Conservation (phyloP, 2,888 invertebrate species). For the Stenoptilia bipunctidactyla region DNA sequence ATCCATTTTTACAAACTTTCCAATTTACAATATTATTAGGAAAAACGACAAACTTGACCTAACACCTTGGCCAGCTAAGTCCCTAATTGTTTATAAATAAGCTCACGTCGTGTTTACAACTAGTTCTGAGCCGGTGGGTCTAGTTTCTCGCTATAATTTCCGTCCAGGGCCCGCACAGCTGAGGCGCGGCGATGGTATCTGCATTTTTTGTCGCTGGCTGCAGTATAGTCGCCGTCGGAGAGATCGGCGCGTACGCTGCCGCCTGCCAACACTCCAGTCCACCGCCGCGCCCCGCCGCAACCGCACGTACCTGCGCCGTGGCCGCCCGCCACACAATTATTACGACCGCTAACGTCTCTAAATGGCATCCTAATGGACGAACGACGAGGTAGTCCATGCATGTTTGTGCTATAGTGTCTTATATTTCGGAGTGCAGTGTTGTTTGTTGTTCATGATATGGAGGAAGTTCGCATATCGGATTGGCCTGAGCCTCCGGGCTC, state of each 20-base stretch:
- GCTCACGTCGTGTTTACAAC: conserved; percentile 20
- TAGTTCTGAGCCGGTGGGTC: conserved; percentile 33
- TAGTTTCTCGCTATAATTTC: conserved; percentile 36
- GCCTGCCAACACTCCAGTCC: conserved; percentile 33
- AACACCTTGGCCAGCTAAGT: not conserved
- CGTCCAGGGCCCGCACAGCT: conserved; percentile 37
- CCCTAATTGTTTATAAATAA: conserved; percentile 31
- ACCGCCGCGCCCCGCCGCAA: conserved; percentile 51
- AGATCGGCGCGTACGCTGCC: conserved; percentile 47
- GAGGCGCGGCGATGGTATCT: conserved; percentile 22
- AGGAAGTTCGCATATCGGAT: conserved; percentile 76
- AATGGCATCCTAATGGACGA: conserved; percentile 65
- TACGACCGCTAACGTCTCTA: conserved; percentile 52
- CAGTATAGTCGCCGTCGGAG: conserved; percentile 26
- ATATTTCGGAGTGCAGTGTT: conserved; percentile 62
- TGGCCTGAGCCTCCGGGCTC: conserved; percentile 79
- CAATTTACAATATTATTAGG: no score
- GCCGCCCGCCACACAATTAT: conserved; percentile 17
- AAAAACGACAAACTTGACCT: no score
- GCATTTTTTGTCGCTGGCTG: conserved; percentile 30
- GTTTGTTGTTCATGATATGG: conserved; percentile 58
- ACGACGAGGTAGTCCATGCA: conserved; percentile 64
- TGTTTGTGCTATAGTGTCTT: conserved; percentile 50
- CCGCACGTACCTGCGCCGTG: conserved; percentile 34
- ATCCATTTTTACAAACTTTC: no score